phyloP scores from a whole-genome alignment of 2,888 invertebrate genomes.

The Cerceris rybyensis region DNA sequence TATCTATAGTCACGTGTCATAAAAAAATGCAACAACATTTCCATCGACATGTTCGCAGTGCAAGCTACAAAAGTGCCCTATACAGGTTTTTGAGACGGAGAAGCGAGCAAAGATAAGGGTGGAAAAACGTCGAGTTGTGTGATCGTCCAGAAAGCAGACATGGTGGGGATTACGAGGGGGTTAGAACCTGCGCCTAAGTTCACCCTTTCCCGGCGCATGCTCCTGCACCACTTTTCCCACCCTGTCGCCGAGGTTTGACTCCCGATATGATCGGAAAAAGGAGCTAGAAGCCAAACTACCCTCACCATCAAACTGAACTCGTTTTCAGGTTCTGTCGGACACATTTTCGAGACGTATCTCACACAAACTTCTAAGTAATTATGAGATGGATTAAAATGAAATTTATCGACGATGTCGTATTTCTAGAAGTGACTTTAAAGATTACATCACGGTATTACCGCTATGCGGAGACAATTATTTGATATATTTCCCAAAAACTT shows the following conservation, averaged over 20 bases:
- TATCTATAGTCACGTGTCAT: background rate
- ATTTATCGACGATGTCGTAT: background rate
- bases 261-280: slow-evolving; percentile 72
- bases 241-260: slow-evolving; percentile 72
- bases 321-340: slow-evolving; percentile 18
- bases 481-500: no score
- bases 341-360: background rate
- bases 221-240: slow-evolving; percentile 70
- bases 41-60: slow-evolving; percentile 34
- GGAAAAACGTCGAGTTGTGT: slow-evolving; percentile 73
- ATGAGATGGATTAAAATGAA: background rate
- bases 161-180: slow-evolving; percentile 69
- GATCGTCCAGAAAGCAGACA: slow-evolving; percentile 61
- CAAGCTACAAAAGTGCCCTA: slow-evolving; percentile 59
- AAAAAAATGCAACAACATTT: slow-evolving; percentile 1
- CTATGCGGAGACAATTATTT: no score
- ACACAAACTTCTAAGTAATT: background rate
- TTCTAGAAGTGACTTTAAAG: background rate
- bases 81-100: slow-evolving; percentile 63
- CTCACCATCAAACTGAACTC: slow-evolving; percentile 27
- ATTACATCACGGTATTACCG: no score
- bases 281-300: slow-evolving; percentile 59
- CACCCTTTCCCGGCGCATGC: slow-evolving; percentile 78
- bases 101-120: slow-evolving; percentile 70
- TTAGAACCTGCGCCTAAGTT: slow-evolving; percentile 79